These are phyloP conservation scores for Sebastes taczanowskii DNA, from an alignment of 2,797 vertebrate species.

Conservation along the genomic window DNA sequence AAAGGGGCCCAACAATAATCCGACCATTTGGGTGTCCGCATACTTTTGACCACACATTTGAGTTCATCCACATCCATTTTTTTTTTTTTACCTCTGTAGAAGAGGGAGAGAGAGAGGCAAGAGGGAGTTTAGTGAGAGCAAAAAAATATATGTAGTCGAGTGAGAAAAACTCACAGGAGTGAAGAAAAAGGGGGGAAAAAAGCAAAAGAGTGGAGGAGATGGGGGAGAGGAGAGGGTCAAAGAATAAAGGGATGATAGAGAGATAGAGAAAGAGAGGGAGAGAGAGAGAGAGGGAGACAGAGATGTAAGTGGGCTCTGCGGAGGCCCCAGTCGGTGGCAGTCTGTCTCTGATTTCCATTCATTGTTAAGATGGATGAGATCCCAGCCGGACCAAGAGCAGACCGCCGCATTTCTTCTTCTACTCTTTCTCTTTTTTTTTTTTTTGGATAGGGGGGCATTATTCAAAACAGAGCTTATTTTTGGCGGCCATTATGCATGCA, in stretches of 20 bases:
- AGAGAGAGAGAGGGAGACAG: slow-evolving; percentile 52
- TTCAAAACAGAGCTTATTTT: slow-evolving; percentile 98
- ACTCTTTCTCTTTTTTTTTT: slow-evolving; percentile 33
- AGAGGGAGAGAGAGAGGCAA: background rate
- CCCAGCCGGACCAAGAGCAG: slow-evolving; percentile 92
- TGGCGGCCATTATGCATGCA: slow-evolving; percentile 95
- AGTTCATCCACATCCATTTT: no score
- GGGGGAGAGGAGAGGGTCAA: slow-evolving; percentile 43
- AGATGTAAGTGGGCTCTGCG: slow-evolving; percentile 80
- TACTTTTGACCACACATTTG: background rate
- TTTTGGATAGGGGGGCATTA: slow-evolving; percentile 86
- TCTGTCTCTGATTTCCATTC: slow-evolving; percentile 94
- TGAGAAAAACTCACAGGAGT: slow-evolving; percentile 31
- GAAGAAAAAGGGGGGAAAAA: slow-evolving; percentile 6
- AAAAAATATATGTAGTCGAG: background rate
- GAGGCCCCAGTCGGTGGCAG: slow-evolving; percentile 80
- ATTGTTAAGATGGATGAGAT: slow-evolving; percentile 98
- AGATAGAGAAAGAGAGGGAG: slow-evolving; percentile 7
- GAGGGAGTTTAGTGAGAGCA: background rate
- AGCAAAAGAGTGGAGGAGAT: slow-evolving; percentile 2
- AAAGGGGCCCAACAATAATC: rapidly evolving
- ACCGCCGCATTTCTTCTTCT: slow-evolving; percentile 87
- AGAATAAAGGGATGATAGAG: slow-evolving; percentile 59
- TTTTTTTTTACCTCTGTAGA: background rate
- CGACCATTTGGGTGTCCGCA: background rate